These are phyloP conservation scores for Bombus vancouverensis DNA, from an alignment of 1,140 invertebrate species.

Conservation along the genomic window DNA sequence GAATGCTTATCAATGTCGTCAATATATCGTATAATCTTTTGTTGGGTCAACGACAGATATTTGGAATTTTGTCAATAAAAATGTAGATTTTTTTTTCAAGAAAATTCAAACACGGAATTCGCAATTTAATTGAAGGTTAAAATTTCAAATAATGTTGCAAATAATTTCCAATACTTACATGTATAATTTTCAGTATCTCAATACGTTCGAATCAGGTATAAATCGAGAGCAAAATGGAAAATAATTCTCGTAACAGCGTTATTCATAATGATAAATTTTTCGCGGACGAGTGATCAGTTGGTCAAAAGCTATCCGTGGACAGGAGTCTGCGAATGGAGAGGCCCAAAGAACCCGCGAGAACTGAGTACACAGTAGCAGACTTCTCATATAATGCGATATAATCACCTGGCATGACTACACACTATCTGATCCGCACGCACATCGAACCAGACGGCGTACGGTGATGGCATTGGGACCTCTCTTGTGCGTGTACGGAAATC, in stretches of 20 bases:
- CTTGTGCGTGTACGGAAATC: constrained; percentile 66
- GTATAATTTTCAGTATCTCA: too few relatives aligned
- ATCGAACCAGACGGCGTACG: constrained; percentile 37
- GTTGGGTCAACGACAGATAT: too few relatives aligned
- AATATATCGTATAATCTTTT: too few relatives aligned
- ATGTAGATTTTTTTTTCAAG: too few relatives aligned
- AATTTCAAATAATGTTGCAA: too few relatives aligned
- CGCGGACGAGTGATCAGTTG: constrained; percentile 40
- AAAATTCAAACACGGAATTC: too few relatives aligned
- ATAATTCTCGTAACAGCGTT: neutral
- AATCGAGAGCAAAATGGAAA: too few relatives aligned
- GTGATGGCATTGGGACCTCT: constrained; percentile 15
- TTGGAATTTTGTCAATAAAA: too few relatives aligned
- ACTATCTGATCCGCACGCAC: constrained; percentile 80
- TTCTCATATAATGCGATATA: constrained; percentile 83
- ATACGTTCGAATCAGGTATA: too few relatives aligned
- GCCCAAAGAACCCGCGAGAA: constrained; percentile 68
- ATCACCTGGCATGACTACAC: constrained; percentile 83
- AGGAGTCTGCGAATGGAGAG: constrained; percentile 46
- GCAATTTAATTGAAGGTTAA: too few relatives aligned
- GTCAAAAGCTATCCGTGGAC: constrained; percentile 76
- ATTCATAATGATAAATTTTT: neutral
- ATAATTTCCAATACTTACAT: too few relatives aligned
- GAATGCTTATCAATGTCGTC: too few relatives aligned
- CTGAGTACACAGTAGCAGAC: constrained; percentile 82